Conservation (phyloP, 2,797 vertebrate genomes). For the Todus mexicanus region DNA sequence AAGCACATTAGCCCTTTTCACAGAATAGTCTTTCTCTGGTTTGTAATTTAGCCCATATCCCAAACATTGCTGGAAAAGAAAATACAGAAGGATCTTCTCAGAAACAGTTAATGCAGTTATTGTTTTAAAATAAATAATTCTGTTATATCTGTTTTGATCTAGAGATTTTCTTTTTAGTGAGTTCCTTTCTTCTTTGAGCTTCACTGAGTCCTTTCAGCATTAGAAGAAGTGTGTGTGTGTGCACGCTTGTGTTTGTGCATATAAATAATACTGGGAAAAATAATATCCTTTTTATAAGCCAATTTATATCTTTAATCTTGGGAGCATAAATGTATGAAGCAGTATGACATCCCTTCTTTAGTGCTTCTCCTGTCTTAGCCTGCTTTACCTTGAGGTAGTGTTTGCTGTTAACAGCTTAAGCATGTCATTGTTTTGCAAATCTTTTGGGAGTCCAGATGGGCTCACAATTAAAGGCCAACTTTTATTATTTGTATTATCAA, state of each 20-base stretch:
- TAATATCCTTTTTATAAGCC: not conserved
- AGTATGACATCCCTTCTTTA: not conserved
- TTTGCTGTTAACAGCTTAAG: not conserved
- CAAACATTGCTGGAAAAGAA: not conserved
- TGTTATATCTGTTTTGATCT: not conserved
- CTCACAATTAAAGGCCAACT: not conserved
- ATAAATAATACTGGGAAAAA: not conserved
- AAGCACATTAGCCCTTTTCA: not conserved
- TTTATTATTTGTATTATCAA: not conserved
- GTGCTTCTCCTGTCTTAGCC: not conserved
- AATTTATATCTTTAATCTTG: not conserved
- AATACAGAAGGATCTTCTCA: not conserved
- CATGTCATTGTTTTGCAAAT: slow-evolving; percentile 3
- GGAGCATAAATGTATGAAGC: not conserved
- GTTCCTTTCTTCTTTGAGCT: not conserved
- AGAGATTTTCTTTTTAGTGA: not conserved
- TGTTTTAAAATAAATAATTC: not conserved
- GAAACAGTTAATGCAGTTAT: not conserved
- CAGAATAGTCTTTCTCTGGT: not conserved
- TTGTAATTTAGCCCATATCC: not conserved
- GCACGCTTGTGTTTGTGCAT: not conserved
- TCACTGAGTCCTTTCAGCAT: not conserved
- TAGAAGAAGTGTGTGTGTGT: not conserved
- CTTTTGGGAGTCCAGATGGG: slow-evolving; percentile 28
- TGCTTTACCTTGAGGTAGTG: not conserved